Evolutionary conservation across 1,140 invertebrate genomes (phyloP), one percentile per base, ranked within the genome.

Genomic region (Galleria mellonella): DNA sequence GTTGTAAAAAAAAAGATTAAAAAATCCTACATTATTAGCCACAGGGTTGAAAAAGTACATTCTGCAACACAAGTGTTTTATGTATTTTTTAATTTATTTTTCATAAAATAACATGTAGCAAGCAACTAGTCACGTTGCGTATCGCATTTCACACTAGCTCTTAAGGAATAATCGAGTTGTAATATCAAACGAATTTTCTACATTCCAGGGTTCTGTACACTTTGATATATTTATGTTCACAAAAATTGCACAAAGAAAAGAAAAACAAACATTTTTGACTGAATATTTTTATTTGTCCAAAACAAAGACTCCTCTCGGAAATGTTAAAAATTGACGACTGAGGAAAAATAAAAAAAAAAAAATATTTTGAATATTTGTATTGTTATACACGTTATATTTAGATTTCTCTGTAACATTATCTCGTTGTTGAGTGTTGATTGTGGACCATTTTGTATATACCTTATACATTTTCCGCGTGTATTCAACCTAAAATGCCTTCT

Each of bases 361-460:
- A 63, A 65, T 79, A 72, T 79, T 71, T 76, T 72, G 67, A 73
- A 74, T 76, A 73, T 75, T 73, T 73, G 67, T 66, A 74, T 67
- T 66, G 47, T 56, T 59, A 55, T 65, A 65, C 46, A 47, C 43
- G 33, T 27, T 48, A 45, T 45, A 48, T 43, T 47, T 43, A 45
- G 42, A 49, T 46, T 39, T 53, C 41, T 45, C 42, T 45, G 43
- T 55, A 36, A 46, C 41, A 35, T 32, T 29, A 17, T 50, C 43
- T 47, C 32, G 40, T 47, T 53, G 47, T 55, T 50, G 43, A 31
- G 30, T 47, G 43, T 55, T 44, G 13, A 23, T 36, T 35, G 53
- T 55, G 52, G 52, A 47, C 47, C 51, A 54, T 52, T 54, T 35
- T 47, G 30, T 12, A 32, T 10, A 37, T 17, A 33, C 43, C 37